Percentiles rank a stretch among this genome's conserved stretches.
These are phyloP conservation scores for Gymnorhina tibicen DNA, from an alignment of 2,113 vertebrate genomes.

Conservation along the genomic window DNA sequence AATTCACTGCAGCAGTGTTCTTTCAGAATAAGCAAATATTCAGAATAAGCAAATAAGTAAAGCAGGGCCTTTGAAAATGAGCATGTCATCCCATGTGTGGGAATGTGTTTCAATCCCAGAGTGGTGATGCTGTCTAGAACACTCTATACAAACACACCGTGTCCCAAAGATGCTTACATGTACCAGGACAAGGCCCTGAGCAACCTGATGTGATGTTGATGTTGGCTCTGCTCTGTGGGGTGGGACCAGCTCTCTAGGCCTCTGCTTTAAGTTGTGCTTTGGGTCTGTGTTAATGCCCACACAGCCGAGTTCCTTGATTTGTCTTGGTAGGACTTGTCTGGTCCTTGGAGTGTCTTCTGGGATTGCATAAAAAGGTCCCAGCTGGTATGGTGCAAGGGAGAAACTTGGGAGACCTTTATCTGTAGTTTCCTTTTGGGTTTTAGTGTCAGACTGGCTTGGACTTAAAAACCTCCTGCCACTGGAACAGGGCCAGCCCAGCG, in stretches of 20 bases:
- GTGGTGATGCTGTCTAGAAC: neutral
- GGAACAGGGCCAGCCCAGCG: neutral
- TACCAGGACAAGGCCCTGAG: neutral
- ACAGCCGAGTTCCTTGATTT: neutral
- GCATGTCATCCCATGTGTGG: neutral
- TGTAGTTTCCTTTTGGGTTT: neutral
- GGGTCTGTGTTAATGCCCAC: neutral
- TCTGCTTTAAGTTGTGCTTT: neutral
- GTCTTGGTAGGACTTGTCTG: neutral
- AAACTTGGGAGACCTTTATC: neutral
- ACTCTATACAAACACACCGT: fast-evolving
- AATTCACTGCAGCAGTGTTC: neutral
- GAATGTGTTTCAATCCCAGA: neutral
- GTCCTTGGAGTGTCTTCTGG: neutral
- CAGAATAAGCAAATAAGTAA: neutral
- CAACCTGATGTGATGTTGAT: neutral
- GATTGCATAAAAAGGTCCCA: neutral
- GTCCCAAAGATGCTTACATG: neutral
- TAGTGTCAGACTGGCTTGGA: neutral
- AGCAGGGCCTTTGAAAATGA: neutral
- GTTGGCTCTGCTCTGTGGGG: neutral
- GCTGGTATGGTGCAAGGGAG: neutral
- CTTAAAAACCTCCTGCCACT: neutral
- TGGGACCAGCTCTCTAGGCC: neutral
- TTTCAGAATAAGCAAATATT: neutral